Base-by-base conservation (phyloP, 2,888 invertebrate species). In the Athrips mouffetella region DNA sequence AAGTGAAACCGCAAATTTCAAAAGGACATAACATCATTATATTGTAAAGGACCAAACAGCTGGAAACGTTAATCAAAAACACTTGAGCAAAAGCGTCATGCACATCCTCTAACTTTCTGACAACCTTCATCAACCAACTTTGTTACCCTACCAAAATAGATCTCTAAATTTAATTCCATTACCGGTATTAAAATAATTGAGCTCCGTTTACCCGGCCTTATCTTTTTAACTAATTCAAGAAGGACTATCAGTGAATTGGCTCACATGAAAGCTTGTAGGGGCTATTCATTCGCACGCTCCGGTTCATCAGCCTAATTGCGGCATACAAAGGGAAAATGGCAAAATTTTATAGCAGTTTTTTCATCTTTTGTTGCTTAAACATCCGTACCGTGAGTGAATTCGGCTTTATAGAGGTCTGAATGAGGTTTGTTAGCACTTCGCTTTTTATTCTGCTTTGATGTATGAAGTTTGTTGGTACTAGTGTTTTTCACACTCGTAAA, bases 291-390 rank as follows among this genome's bases (percentile, higher is more conserved):
- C 76, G 67, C 74, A 69, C 69, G 65, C 35, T 33, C 70, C 76
- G 77, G 85, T 87, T 87, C 86, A 87, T 86, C 86, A 86, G 80
- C 76, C 82, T 87, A 87, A 87, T 87, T 86, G 86, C 85, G 63
- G 63, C 73, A 67, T 70, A 82, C 81, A 84, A 82, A 83, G 77
- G 80, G 80, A 75, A 78, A 80, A 81, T 73, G 76, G 77, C 70
- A 71, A 77, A 85, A 79, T 84, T 85, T 83, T 80, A 85, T 81
- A 73, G 79, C 69, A 59, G 73, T 76, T 75, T 78, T n/a, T 80
- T 80, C 81, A 79, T 79, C 82, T 80, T 78, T 79, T 80, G 79
- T 79, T 76, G 55, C 42, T 30, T 50, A 50, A 53, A 53, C 48
- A 50, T 50, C 45, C 47, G 45, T 40, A 21, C 15, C 5, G 45